phyloP scores from a whole-genome alignment of 2,797 vertebrate genomes.

The Lates japonicus region DNA sequence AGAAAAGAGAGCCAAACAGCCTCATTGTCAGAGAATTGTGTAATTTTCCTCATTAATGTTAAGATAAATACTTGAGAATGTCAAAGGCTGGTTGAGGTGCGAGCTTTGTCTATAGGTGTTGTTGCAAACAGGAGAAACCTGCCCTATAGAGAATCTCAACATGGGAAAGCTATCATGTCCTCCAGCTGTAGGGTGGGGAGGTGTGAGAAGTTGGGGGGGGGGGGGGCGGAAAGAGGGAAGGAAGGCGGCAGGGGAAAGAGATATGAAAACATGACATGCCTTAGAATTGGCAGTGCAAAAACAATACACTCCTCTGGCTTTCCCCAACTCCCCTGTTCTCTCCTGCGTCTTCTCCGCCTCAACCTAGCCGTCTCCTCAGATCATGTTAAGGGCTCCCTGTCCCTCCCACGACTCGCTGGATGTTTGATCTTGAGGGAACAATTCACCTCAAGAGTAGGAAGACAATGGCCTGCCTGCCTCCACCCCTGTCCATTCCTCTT shows the following conservation, averaged over 20 bases:
- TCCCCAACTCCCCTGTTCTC: slow-evolving; percentile 50
- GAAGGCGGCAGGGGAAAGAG: slow-evolving; percentile 73
- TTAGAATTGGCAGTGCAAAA: slow-evolving; percentile 75
- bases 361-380: slow-evolving; percentile 49
- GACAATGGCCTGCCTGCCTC: slow-evolving; percentile 69
- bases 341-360: slow-evolving; percentile 51
- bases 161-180: slow-evolving; percentile 82
- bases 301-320: slow-evolving; percentile 74
- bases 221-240: slow-evolving; percentile 49
- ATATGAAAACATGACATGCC: slow-evolving; percentile 85
- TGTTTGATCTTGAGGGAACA: slow-evolving; percentile 80
- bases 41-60: slow-evolving; percentile 5
- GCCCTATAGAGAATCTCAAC: slow-evolving; percentile 71
- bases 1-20: slow-evolving; percentile 19
- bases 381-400: slow-evolving; percentile 63
- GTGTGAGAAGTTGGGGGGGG: slow-evolving; percentile 62
- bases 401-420: slow-evolving; percentile 62
- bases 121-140: slow-evolving; percentile 73
- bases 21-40: slow-evolving; percentile 3
- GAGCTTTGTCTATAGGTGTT: background rate
- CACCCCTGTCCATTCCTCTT: slow-evolving; percentile 61
- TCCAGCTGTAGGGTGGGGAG: slow-evolving; percentile 77
- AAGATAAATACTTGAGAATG: background rate
- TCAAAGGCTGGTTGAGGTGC: background rate
- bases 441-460: slow-evolving; percentile 74